phyloP scores from a whole-genome alignment of 2,113 vertebrate species.

The Limanda limanda region DNA sequence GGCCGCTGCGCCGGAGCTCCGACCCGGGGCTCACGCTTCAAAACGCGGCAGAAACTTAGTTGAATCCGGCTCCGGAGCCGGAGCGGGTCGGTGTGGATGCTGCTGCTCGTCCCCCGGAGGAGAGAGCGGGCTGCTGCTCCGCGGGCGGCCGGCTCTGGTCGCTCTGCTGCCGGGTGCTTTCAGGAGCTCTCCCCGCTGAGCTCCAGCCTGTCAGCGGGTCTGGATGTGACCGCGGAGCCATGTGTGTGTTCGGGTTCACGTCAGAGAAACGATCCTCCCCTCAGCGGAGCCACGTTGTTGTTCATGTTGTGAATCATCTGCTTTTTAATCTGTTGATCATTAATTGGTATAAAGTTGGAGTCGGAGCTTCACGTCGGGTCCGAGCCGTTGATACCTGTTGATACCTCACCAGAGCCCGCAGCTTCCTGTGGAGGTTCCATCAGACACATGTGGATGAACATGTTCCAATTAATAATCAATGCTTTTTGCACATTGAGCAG shows the following conservation, averaged over 20 bases:
- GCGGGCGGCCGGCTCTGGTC: background rate
- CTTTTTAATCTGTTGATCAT: no score
- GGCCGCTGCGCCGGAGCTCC: constrained; percentile 17
- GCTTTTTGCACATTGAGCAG: background rate
- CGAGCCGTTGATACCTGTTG: constrained; percentile 67
- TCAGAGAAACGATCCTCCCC: background rate
- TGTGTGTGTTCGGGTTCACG: background rate
- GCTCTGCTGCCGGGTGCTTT: background rate
- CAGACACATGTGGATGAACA: background rate
- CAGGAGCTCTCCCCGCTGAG: background rate
- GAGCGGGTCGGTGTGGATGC: constrained; percentile 83
- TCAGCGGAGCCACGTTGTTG: background rate
- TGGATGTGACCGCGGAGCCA: constrained; percentile 46
- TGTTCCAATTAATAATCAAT: background rate
- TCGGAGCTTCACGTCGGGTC: no score
- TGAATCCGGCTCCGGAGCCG: constrained; percentile 49
- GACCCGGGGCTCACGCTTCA: constrained; percentile 6
- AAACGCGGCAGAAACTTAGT: constrained; percentile 55
- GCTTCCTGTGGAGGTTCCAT: constrained; percentile 1
- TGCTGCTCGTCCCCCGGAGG: background rate
- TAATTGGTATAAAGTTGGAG: background rate
- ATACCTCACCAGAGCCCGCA: constrained; percentile 12
- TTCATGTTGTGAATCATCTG: background rate
- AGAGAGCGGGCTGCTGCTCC: background rate
- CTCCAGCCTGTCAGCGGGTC: constrained; percentile 17